Conservation (phyloP, 2,888 invertebrate genomes). For the Corythucha ciliata region DNA sequence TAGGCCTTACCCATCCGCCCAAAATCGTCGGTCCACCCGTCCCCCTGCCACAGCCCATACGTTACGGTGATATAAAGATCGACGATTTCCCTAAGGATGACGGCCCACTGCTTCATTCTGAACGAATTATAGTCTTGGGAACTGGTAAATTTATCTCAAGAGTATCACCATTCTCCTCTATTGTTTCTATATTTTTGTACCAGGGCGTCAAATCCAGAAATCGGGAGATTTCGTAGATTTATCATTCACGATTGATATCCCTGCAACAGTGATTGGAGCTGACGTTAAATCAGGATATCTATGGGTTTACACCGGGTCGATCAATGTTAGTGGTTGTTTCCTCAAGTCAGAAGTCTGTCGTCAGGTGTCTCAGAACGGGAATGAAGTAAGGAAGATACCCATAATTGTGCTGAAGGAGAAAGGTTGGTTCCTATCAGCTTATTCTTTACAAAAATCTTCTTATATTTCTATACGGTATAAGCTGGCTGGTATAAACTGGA, state of each 20-base stretch:
- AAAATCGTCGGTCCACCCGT: constrained; percentile 52
- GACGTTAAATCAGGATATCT: too few species aligned
- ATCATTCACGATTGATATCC: not conserved
- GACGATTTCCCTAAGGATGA: constrained; percentile 11
- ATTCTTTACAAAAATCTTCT: not conserved
- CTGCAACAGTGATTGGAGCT: too few species aligned
- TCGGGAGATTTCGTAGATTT: not conserved
- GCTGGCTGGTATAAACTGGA: constrained; percentile 25
- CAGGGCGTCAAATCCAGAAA: too few species aligned
- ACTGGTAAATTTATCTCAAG: not conserved
- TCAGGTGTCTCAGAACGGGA: too few species aligned
- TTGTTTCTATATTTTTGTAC: too few species aligned
- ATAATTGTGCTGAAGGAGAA: not conserved
- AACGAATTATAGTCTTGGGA: constrained; percentile 3
- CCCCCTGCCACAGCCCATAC: constrained; percentile 58
- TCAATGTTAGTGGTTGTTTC: too few species aligned
- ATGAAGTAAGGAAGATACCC: not conserved
- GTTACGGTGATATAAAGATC: not conserved
- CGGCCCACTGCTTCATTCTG: not conserved
- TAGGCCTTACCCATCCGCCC: constrained; percentile 61
- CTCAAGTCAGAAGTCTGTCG: too few species aligned
- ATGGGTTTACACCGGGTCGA: too few species aligned
- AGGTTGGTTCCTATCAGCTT: not conserved
- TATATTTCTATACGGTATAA: constrained; percentile 8
- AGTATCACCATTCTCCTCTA: not conserved